phyloP scores from a whole-genome alignment of 1,140 invertebrate genomes.

The Leptinotarsa texana region DNA sequence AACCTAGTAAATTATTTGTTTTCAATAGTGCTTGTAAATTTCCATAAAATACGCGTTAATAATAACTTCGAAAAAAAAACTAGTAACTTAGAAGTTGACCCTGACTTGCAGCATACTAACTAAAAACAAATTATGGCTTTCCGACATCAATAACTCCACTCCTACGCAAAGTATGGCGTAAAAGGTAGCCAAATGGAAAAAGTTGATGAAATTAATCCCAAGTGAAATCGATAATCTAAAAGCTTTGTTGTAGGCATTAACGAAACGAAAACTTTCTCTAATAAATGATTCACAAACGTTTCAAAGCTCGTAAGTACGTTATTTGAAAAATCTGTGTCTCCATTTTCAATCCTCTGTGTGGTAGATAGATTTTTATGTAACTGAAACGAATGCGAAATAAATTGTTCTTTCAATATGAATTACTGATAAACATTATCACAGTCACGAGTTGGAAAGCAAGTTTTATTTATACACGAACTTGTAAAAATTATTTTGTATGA shows the following conservation, averaged over 20 bases:
- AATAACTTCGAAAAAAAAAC: background rate
- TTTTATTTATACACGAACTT: too few relatives aligned
- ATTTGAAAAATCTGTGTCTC: too few relatives aligned
- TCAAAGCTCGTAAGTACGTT: too few relatives aligned
- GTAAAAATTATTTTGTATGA: too few relatives aligned
- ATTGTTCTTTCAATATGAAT: too few relatives aligned
- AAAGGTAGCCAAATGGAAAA: background rate
- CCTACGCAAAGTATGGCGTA: background rate
- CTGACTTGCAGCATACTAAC: background rate
- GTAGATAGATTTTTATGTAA: too few relatives aligned
- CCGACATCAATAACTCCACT: slow-evolving; percentile 8
- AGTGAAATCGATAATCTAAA: slow-evolving; percentile 2
- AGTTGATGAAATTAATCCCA: background rate
- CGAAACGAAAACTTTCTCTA: too few relatives aligned
- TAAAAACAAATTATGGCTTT: background rate
- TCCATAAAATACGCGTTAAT: background rate
- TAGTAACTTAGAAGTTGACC: background rate
- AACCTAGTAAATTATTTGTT: background rate
- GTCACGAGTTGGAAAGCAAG: too few relatives aligned
- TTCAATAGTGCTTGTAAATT: background rate
- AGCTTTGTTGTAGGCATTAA: background rate
- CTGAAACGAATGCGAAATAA: too few relatives aligned
- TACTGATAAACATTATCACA: too few relatives aligned
- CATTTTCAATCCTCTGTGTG: too few relatives aligned
- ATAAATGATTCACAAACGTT: too few relatives aligned